Conservation (phyloP, 2,113 vertebrate species). For the Brachypteracias leptosomus region DNA sequence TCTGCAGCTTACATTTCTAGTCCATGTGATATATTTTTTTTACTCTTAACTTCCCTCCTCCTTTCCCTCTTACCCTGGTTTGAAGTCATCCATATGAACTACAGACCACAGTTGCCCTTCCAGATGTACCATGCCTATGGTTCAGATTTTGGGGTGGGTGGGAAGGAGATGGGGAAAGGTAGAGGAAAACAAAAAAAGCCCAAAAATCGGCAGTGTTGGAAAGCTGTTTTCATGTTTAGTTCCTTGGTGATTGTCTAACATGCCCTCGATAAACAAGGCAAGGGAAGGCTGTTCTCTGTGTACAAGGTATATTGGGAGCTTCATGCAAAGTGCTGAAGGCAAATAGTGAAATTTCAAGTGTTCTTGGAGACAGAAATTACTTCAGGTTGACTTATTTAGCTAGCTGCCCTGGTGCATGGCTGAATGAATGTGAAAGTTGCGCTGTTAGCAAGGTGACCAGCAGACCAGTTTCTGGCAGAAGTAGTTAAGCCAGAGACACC, state of each 20-base stretch:
- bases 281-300: neutral
- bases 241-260: neutral
- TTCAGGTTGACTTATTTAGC: neutral
- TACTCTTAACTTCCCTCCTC: neutral
- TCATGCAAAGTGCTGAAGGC: neutral
- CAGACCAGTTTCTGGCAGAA: neutral
- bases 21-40: neutral
- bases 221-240: neutral
- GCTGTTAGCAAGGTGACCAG: neutral
- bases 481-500: neutral
- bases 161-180: neutral
- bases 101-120: neutral
- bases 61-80: neutral
- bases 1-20: slow-evolving; percentile 2
- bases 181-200: neutral
- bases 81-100: neutral
- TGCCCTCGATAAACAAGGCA: neutral
- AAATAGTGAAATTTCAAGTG: neutral
- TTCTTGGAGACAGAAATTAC: neutral
- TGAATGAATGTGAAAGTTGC: neutral
- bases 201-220: neutral
- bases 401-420: neutral
- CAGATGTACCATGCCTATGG: neutral
- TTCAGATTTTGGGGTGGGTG: neutral
- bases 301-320: neutral